Evolutionary conservation across 2,888 invertebrate species (phyloP).

Genomic region (Cetonia aurata): DNA sequence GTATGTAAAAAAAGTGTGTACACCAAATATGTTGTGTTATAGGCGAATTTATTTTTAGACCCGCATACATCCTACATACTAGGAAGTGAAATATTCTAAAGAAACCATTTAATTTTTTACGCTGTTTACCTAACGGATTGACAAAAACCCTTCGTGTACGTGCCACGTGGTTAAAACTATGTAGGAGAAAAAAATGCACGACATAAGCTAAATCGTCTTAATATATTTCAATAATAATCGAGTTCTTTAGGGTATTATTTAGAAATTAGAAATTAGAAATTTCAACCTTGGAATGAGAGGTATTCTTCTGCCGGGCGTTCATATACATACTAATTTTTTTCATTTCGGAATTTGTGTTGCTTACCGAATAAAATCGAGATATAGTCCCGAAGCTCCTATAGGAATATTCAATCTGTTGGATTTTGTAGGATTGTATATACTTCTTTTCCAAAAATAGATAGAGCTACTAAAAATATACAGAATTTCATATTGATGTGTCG

Average conservation of each 20-base stretch:
- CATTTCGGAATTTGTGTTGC: neutral
- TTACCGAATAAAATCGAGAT: neutral
- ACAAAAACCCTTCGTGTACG: slow-evolving; percentile 3
- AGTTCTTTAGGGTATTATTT: neutral
- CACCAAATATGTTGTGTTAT: slow-evolving; percentile 19
- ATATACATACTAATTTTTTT: neutral
- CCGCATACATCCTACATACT: neutral
- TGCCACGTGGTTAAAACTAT: slow-evolving; percentile 40
- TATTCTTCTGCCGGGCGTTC: neutral
- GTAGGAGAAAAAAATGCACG: neutral
- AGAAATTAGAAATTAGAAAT: no score
- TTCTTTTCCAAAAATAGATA: slow-evolving; percentile 57
- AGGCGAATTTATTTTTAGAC: slow-evolving; percentile 23
- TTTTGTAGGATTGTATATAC: slow-evolving; percentile 57
- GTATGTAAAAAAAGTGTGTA: neutral
- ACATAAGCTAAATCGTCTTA: neutral
- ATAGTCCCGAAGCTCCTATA: neutral
- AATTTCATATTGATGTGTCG: slow-evolving; percentile 57
- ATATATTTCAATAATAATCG: slow-evolving; percentile 2
- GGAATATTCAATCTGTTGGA: slow-evolving; percentile 48
- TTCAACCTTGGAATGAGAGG: neutral
- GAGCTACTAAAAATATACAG: slow-evolving; percentile 57
- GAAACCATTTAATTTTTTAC: slow-evolving; percentile 15
- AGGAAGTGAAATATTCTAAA: slow-evolving; percentile 10
- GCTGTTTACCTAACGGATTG: slow-evolving; percentile 3